These are phyloP conservation scores for Hipposideros armiger DNA, from an alignment of 2,113 vertebrate genomes.

Conservation along the genomic window DNA sequence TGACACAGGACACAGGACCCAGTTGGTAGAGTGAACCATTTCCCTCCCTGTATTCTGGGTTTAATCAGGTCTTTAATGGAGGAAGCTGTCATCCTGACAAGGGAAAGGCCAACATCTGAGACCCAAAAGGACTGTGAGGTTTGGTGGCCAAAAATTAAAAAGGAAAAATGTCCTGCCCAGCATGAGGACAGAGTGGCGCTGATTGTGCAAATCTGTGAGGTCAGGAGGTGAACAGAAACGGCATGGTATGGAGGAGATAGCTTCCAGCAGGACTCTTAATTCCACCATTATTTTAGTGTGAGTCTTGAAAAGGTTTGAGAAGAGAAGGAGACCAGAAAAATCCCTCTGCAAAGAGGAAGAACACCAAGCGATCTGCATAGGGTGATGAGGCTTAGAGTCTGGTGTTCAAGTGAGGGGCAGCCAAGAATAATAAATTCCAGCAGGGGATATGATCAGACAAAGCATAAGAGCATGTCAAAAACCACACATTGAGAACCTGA, in stretches of 20 bases:
- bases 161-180: neutral
- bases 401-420: neutral
- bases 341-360: neutral
- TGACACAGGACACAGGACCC: neutral
- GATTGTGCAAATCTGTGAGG: neutral
- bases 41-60: neutral
- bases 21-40: neutral
- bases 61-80: neutral
- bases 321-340: neutral
- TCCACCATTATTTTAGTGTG: neutral
- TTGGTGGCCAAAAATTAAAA: neutral
- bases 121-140: neutral
- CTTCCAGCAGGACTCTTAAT: neutral
- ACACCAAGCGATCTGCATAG: neutral
- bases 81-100: neutral
- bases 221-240: neutral
- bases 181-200: neutral
- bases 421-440: neutral
- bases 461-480: neutral
- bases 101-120: neutral
- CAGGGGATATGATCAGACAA: neutral
- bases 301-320: neutral
- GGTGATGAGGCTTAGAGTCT: neutral
- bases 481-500: neutral
- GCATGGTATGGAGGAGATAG: neutral